phyloP scores from a whole-genome alignment of 2,888 invertebrate genomes.

The Andrena dorsata region DNA sequence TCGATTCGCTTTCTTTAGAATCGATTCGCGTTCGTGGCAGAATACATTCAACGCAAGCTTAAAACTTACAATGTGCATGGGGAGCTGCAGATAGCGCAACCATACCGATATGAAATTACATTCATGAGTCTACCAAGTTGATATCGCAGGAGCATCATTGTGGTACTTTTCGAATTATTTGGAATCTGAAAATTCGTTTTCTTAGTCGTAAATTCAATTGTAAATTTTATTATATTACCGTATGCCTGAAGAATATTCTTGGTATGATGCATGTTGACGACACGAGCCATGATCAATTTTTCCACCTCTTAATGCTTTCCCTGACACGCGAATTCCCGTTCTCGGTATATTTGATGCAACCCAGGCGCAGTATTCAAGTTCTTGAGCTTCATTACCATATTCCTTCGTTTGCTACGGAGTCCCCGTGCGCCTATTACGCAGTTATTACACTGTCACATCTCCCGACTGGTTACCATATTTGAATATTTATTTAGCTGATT shows the following conservation, averaged over 20 bases:
- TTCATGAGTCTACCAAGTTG: background rate
- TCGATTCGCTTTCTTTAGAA: background rate
- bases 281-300: conserved; percentile 43
- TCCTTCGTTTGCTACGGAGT: conserved; percentile 60
- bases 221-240: background rate
- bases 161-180: background rate
- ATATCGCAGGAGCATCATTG: background rate
- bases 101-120: background rate
- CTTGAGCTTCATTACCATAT: conserved; percentile 67
- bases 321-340: conserved; percentile 39
- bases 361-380: conserved; percentile 54
- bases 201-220: background rate
- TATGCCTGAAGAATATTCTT: background rate
- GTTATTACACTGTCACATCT: conserved; percentile 66
- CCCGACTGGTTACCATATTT: conserved; percentile 67
- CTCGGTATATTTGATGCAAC: conserved; percentile 52
- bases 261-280: conserved; percentile 15
- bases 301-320: conserved; percentile 36
- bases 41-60: background rate
- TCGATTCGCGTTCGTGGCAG: background rate
- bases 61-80: background rate
- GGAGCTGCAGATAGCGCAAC: too few species aligned
- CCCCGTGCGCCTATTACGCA: conserved; percentile 65
- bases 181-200: background rate
- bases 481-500: conserved; percentile 71